Percentiles rank a stretch among this genome's conserved stretches.
These are phyloP conservation scores for Ailurus styani DNA, from an alignment of 2,113 vertebrate species.

Conservation along the genomic window DNA sequence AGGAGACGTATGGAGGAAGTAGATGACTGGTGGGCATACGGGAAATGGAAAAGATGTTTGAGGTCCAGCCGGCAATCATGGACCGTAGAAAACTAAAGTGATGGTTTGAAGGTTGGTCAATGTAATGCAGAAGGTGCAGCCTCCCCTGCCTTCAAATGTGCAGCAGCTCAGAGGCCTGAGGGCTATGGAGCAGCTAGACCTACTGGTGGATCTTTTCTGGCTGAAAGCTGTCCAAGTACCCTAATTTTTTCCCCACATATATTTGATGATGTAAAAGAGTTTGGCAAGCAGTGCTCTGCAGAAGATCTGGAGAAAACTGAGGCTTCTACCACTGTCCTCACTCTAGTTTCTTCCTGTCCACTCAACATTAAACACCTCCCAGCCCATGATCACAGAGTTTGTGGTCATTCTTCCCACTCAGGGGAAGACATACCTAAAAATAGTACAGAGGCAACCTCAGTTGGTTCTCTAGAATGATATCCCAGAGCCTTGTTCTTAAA, in stretches of 20 bases:
- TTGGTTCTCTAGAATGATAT: background rate
- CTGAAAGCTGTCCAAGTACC: background rate
- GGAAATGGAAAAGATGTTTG: background rate
- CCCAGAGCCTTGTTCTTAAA: background rate
- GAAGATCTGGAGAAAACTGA: background rate
- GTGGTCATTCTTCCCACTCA: background rate
- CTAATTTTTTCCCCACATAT: background rate
- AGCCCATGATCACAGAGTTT: background rate
- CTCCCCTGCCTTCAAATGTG: background rate
- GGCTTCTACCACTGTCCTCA: background rate
- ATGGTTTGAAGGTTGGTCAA: background rate
- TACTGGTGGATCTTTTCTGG: background rate
- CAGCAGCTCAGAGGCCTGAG: background rate
- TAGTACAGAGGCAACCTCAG: background rate
- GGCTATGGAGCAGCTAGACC: background rate
- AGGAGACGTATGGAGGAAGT: background rate
- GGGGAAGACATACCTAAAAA: background rate
- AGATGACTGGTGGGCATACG: too few relatives aligned
- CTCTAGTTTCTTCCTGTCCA: background rate
- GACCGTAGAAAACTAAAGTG: background rate
- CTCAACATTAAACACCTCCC: background rate
- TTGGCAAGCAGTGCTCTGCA: background rate
- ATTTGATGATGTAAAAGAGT: background rate
- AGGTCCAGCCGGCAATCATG: background rate
- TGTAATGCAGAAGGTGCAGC: fast-evolving